Evolutionary conservation across 2,888 invertebrate genomes (phyloP).

Genomic region (Phalera bucephala): DNA sequence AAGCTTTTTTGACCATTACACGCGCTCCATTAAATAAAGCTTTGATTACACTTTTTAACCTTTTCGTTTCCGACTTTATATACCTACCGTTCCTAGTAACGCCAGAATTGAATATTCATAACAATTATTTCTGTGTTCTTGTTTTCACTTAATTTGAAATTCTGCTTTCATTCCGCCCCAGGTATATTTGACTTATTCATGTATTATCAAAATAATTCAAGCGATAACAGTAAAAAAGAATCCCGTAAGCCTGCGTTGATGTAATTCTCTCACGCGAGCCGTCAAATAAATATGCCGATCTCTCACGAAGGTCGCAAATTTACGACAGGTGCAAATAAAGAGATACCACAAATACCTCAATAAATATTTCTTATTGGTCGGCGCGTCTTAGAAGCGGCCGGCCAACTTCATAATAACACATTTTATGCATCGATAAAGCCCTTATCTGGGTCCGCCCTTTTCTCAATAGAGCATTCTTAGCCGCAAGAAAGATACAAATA

Average conservation of each 20-base stretch:
- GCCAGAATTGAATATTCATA: slow-evolving; percentile 18
- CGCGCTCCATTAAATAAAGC: slow-evolving; percentile 1
- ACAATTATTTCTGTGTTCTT: slow-evolving; percentile 20
- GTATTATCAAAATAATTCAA: slow-evolving; percentile 11
- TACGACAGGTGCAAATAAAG: slow-evolving; percentile 67
- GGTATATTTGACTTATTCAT: slow-evolving; percentile 7
- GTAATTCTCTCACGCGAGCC: slow-evolving; percentile 30
- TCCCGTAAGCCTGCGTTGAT: slow-evolving; percentile 20
- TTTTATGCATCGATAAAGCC: slow-evolving; percentile 76
- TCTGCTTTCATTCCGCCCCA: slow-evolving; percentile 13
- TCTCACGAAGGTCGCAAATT: slow-evolving; percentile 46
- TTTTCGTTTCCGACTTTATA: slow-evolving; percentile 9
- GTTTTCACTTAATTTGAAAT: slow-evolving; percentile 37
- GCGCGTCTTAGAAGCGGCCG: slow-evolving; percentile 39
- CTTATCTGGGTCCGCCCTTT: slow-evolving; percentile 71
- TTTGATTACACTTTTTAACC: slow-evolving; percentile 2
- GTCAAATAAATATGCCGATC: slow-evolving; percentile 30
- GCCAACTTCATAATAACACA: slow-evolving; percentile 73
- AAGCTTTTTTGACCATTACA: slow-evolving; percentile 3
- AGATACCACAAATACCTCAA: slow-evolving; percentile 56
- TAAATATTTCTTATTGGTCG: slow-evolving; percentile 52
- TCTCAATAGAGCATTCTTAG: slow-evolving; percentile 67
- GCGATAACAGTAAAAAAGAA: slow-evolving; percentile 21
- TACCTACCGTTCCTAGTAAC: slow-evolving; percentile 3
- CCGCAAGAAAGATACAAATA: slow-evolving; percentile 55